Evolutionary conservation across 2,797 vertebrate species (phyloP).

Genomic region (Spheniscus humboldti): DNA sequence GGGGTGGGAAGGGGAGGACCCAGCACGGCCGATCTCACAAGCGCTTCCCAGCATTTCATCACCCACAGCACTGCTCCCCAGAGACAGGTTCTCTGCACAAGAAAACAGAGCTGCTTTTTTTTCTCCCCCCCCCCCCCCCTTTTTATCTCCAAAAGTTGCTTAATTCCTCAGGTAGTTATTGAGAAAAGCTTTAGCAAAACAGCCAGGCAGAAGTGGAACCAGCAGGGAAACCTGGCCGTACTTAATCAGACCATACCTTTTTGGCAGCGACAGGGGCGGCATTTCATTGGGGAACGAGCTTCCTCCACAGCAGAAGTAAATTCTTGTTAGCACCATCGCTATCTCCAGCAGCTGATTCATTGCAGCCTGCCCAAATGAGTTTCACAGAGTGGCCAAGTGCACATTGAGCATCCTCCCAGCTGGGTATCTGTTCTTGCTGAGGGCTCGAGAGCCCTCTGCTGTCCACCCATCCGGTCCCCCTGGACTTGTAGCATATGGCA

Average conservation of each 20-base stretch:
- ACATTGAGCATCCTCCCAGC: neutral
- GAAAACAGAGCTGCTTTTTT: neutral
- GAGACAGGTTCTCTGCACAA: accelerated
- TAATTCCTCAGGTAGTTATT: neutral
- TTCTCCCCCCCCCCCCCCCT: accelerated
- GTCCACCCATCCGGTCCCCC: neutral
- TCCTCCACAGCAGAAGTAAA: neutral
- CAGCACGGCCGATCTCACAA: accelerated
- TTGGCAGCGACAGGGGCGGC: neutral
- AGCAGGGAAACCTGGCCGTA: neutral
- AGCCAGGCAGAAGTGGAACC: neutral
- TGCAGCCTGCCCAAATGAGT: neutral
- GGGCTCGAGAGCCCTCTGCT: neutral
- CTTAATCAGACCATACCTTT: neutral
- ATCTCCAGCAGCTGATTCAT: neutral
- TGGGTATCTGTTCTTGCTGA: neutral
- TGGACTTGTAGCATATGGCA: accelerated
- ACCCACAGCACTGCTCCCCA: neutral
- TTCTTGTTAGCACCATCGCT: neutral
- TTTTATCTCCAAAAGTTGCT: neutral
- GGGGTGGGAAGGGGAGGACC: neutral
- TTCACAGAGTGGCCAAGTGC: neutral
- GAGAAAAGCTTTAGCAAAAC: neutral
- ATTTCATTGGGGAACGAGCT: neutral
- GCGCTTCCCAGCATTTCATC: neutral